Conservation (phyloP, 2,113 vertebrate genomes). For the Bujurquina vittata region DNA sequence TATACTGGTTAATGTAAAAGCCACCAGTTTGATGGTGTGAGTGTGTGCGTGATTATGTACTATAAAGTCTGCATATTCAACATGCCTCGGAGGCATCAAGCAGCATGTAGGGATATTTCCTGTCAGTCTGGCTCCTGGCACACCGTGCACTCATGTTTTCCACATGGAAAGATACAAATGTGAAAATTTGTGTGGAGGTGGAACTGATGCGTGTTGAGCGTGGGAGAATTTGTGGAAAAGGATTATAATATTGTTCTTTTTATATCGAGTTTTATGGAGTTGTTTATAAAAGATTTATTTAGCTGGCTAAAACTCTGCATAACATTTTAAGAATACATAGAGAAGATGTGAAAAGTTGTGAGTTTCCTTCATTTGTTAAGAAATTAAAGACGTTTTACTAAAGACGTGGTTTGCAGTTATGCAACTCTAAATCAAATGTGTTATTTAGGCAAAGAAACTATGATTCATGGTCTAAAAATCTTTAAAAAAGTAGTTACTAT, state of each 20-base stretch:
- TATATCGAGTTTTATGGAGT: not conserved
- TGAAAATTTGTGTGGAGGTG: conserved; percentile 16
- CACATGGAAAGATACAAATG: conserved; percentile 37
- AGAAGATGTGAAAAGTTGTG: not conserved
- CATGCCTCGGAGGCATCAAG: conserved; percentile 12
- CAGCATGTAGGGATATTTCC: conserved; percentile 21
- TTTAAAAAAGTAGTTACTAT: not conserved
- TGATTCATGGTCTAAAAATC: not conserved
- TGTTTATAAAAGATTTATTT: not conserved
- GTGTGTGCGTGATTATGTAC: not conserved
- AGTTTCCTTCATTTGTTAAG: not conserved
- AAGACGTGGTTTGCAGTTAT: not conserved
- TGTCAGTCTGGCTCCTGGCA: not conserved
- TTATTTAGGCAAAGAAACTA: too few relatives aligned
- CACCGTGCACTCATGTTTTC: conserved; percentile 31
- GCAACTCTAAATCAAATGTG: not conserved
- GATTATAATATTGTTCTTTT: conserved; percentile 1
- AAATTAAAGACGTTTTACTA: not conserved
- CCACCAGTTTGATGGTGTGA: not conserved
- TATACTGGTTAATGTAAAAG: not conserved
- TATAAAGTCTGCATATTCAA: not conserved
- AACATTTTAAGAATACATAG: not conserved
- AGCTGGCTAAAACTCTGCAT: not conserved
- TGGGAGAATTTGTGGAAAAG: conserved; percentile 8
- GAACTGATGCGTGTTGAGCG: conserved; percentile 8